These are phyloP conservation scores for Piprites chloris DNA, from an alignment of 2,113 vertebrate species.

Conservation along the genomic window DNA sequence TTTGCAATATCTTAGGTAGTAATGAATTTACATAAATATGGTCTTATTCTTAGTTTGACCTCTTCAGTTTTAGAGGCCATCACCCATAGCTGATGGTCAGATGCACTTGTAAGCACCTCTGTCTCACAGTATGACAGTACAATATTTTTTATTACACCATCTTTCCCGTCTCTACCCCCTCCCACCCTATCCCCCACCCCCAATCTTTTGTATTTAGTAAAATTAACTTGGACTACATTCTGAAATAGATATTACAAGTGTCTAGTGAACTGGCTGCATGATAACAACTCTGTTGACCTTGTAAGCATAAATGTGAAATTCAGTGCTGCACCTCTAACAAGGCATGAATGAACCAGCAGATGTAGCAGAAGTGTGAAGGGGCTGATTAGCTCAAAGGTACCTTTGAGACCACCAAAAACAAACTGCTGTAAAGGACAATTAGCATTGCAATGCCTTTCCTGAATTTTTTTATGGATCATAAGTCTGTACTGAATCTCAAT, in stretches of 20 bases:
- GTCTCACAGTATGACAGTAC: neutral
- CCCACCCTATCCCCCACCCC: fast-evolving
- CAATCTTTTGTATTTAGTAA: neutral
- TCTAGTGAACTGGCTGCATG: neutral
- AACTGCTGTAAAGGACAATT: constrained; percentile 29
- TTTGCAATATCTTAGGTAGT: neutral
- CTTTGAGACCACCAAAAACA: constrained; percentile 37
- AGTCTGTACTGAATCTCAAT: neutral
- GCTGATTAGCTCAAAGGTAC: constrained; percentile 13
- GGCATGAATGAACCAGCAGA: constrained; percentile 2
- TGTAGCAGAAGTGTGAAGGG: neutral
- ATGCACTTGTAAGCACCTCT: neutral
- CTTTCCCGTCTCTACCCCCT: neutral
- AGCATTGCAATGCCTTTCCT: neutral
- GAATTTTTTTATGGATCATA: neutral
- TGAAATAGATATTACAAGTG: neutral
- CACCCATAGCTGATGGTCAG: neutral
- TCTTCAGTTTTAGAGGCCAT: neutral
- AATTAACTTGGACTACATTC: neutral
- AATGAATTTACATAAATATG: neutral
- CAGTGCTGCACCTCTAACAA: neutral
- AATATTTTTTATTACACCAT: neutral
- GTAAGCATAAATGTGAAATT: neutral
- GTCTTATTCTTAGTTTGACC: neutral
- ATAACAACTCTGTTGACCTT: constrained; percentile 5